Percentiles rank a stretch among this genome's conserved stretches.
Conservation (phyloP, 2,113 vertebrate species). For the Natator depressus region DNA sequence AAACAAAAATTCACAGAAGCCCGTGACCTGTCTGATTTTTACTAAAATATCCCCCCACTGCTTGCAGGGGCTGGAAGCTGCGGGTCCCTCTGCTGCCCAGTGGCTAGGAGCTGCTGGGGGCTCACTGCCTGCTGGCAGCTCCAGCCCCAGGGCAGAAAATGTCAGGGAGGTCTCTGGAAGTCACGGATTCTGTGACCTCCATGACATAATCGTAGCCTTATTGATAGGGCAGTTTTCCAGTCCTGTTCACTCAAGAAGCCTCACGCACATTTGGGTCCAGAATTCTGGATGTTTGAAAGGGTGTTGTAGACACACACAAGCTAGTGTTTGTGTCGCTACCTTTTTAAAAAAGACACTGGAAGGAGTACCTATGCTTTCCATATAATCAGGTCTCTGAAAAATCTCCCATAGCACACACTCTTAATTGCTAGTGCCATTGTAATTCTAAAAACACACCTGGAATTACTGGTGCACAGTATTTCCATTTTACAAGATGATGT, state of each 20-base stretch:
- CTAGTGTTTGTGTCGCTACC: neutral
- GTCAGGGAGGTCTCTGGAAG: no score
- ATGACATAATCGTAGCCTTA: fast-evolving
- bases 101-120: no score
- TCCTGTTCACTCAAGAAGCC: neutral
- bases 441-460: neutral
- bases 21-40: no score
- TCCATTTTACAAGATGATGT: neutral
- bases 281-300: neutral
- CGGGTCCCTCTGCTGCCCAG: no score
- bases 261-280: neutral
- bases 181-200: no score
- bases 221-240: neutral
- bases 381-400: neutral
- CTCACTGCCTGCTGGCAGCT: no score
- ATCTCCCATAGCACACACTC: neutral
- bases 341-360: neutral
- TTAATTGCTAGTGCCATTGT: neutral
- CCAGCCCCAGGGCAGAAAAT: no score
- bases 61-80: no score
- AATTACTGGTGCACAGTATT: neutral
- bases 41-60: no score
- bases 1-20: no score
- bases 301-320: neutral
- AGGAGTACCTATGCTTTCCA: neutral